Conservation (phyloP, 2,113 vertebrate species). For the Tichodroma muraria region DNA sequence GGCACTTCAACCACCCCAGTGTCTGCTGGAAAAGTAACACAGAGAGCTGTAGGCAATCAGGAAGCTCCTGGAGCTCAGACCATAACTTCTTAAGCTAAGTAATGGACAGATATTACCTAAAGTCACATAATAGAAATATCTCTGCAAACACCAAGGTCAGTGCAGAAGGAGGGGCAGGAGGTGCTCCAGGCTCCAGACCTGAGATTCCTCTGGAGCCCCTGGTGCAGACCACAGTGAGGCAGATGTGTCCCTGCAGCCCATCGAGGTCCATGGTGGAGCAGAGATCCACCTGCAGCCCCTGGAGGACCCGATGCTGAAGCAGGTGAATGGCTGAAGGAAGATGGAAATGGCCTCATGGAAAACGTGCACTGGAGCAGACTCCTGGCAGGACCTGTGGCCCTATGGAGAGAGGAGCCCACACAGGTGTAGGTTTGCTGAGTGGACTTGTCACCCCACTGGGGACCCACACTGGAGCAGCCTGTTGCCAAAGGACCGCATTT, state of each 20-base stretch:
- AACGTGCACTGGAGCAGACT: not conserved
- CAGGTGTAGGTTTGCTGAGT: not conserved
- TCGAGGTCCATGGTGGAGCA: fast-evolving
- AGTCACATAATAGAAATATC: not conserved
- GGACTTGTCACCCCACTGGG: not conserved
- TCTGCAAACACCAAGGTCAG: not conserved
- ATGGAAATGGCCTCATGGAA: not conserved
- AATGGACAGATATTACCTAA: not conserved
- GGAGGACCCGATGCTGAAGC: not conserved
- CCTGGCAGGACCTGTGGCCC: no score
- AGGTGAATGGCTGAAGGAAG: not conserved
- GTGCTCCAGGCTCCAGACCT: fast-evolving
- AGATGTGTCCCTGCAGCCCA: not conserved
- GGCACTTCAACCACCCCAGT: not conserved
- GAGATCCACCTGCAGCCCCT: not conserved
- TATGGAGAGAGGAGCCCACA: fast-evolving
- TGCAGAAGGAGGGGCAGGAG: not conserved
- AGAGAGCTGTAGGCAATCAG: not conserved
- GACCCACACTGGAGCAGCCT: not conserved
- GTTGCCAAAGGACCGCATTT: not conserved
- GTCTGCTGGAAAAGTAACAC: not conserved
- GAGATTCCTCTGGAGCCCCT: not conserved
- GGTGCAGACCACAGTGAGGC: not conserved
- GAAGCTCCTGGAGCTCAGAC: not conserved
- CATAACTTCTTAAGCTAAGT: not conserved